Evolutionary conservation across 35 echinoderm and acorn worm genomes (phyloP), one percentile per base, ranked within the genome.

Genomic region (Apostichopus parvimensis): DNA sequence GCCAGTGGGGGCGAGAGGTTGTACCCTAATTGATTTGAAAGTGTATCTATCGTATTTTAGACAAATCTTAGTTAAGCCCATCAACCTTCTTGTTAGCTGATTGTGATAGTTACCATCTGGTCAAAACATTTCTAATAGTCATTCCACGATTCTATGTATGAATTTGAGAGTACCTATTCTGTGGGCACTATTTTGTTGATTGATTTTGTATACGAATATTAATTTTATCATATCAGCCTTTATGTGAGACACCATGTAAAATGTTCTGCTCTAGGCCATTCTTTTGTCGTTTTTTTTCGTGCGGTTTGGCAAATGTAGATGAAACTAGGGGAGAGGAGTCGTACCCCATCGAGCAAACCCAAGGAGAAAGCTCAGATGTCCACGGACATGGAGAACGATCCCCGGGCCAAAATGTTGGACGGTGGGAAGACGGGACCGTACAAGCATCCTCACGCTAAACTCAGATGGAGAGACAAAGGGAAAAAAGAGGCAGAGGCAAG

Each of bases 381-480:
- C 6, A 18, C 58, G 20, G 55, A 84, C 9, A 23, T 84, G 28
- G 81, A 84, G 5, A 91, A 81, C 58, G 59, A 80, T 79, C 76
- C 80, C 57, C 64, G 83, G 61, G 90, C 83, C 62, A 87, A 94
- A 20, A 78, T 79, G 55, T 24, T 34, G 26, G 61, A 83, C 13
- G 68, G 77, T 17, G 75, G 23, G 77, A 93, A 89, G 77, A 95
- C 94, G 57, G 94, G 92, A 28, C 65, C 95, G 12, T 91, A 94
- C 18, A 77, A 77, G 21, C 96, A 98, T 59, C 88, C 95, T 54
- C 92, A 94, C 23, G 88, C 96, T 23, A 98, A 98, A 87, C 94
- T 91, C 59, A 79, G 96, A 57, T 98, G 96, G 96, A 87, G 96
- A 73, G 94, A 98, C 68, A 77, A 73, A 71, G 94, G 94, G 0